phyloP scores from a whole-genome alignment of 2,888 invertebrate species.

The Danaus chrysippus region DNA sequence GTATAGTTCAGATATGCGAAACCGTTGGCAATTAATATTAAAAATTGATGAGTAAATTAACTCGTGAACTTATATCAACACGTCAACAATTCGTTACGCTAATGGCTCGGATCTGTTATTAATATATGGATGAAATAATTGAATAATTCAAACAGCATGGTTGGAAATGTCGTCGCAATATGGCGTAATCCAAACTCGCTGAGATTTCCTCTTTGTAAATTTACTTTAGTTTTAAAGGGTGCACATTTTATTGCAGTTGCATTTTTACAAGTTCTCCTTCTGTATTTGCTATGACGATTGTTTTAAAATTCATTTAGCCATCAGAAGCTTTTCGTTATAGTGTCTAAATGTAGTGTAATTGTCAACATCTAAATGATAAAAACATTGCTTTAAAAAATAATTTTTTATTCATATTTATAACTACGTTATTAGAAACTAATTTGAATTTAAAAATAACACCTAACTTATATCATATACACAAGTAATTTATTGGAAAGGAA shows the following conservation, averaged over 20 bases:
- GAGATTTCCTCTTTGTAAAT: constrained; percentile 2
- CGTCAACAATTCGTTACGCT: constrained; percentile 30
- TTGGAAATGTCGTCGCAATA: constrained; percentile 19
- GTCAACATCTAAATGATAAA: too few species aligned
- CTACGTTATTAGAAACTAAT: too few species aligned
- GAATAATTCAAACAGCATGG: constrained; percentile 34
- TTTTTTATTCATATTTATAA: too few species aligned
- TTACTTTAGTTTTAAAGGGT: not conserved
- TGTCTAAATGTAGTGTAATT: too few species aligned
- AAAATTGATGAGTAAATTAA: constrained; percentile 19
- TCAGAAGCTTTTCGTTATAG: too few species aligned
- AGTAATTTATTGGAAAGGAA: too few species aligned
- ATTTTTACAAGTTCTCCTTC: not conserved
- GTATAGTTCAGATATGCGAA: not conserved
- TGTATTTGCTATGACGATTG: too few species aligned
- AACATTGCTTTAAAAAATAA: too few species aligned
- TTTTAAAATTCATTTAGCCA: too few species aligned
- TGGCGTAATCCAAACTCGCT: constrained; percentile 13
- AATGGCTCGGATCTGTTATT: constrained; percentile 27
- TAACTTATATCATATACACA: too few species aligned
- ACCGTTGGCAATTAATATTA: constrained; percentile 15
- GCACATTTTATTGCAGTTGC: not conserved
- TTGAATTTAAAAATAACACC: too few species aligned
- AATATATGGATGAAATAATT: constrained; percentile 28
- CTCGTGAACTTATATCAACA: constrained; percentile 19